Evolutionary conservation across 2,888 invertebrate species (phyloP).

Genomic region (Drosophila helvetica): DNA sequence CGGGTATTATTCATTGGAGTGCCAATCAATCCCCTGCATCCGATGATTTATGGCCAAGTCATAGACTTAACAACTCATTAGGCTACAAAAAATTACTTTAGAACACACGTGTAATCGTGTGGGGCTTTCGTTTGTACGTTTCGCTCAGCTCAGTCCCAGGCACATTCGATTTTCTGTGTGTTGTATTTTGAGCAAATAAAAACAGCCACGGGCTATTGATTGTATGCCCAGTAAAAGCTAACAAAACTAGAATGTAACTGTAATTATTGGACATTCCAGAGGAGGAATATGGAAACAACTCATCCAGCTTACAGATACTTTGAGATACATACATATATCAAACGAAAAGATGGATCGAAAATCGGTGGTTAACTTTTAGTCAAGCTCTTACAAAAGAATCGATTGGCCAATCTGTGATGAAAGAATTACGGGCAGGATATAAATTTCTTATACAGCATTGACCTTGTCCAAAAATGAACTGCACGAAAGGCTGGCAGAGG

Average conservation of each 20-base stretch:
- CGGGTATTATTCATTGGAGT: not conserved
- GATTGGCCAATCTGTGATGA: conserved; percentile 20
- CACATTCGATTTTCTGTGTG: not conserved
- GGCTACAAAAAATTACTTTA: not conserved
- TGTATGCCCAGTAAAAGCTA: not conserved
- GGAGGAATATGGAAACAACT: not conserved
- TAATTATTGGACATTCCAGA: not conserved
- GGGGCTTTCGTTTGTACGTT: not conserved
- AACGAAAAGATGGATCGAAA: too few relatives aligned
- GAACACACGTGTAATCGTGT: not conserved
- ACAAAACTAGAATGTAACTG: not conserved
- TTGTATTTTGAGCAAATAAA: not conserved
- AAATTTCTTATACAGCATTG: conserved; percentile 52
- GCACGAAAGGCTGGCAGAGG: conserved; percentile 42
- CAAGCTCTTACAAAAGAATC: too few relatives aligned
- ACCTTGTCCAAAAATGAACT: conserved; percentile 70
- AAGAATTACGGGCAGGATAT: conserved; percentile 13
- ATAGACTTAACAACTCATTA: conserved; percentile 16
- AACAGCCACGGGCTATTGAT: not conserved
- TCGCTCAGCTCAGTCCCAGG: not conserved
- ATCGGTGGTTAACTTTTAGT: too few relatives aligned
- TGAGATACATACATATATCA: too few relatives aligned
- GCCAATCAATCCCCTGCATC: conserved; percentile 3
- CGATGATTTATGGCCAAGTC: conserved; percentile 34
- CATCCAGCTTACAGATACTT: too few relatives aligned